A percentile compares a stretch with the other conserved stretches of the same genome.
phyloP scores from a whole-genome alignment of 2,113 vertebrate genomes.

The Cyphomyrus plagiostoma region DNA sequence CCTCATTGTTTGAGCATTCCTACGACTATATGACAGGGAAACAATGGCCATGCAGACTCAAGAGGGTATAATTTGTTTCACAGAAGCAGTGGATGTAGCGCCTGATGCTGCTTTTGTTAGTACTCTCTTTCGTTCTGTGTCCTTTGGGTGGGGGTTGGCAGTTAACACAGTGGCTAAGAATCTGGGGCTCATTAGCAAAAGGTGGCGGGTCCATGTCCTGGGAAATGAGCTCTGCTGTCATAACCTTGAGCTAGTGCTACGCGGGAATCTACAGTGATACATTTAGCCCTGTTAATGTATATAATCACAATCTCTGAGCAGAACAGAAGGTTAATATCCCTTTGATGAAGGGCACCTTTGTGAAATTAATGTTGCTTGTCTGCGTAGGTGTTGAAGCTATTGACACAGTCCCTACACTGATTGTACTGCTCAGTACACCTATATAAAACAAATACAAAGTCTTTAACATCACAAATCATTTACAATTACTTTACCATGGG shows the following conservation, averaged over 20 bases:
- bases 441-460: neutral
- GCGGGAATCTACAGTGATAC: neutral
- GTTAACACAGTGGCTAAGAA: neutral
- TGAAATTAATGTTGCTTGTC: neutral
- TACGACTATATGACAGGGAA: neutral
- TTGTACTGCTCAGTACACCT: neutral
- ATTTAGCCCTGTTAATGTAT: neutral
- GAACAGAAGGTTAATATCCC: neutral
- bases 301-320: neutral
- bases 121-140: too few species aligned
- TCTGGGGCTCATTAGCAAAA: neutral
- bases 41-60: neutral
- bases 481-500: neutral
- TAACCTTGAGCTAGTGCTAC: neutral
- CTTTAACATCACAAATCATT: neutral
- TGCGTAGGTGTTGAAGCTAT: neutral
- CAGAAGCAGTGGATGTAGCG: neutral
- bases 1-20: neutral
- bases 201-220: neutral
- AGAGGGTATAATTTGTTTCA: neutral
- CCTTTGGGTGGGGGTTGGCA: neutral
- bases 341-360: neutral
- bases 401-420: neutral
- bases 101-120: neutral
- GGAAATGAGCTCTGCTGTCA: neutral